A percentile compares a stretch with the other conserved stretches of the same genome.
These are phyloP conservation scores for Andrena bucephala DNA, from an alignment of 2,888 invertebrate species.

Conservation along the genomic window DNA sequence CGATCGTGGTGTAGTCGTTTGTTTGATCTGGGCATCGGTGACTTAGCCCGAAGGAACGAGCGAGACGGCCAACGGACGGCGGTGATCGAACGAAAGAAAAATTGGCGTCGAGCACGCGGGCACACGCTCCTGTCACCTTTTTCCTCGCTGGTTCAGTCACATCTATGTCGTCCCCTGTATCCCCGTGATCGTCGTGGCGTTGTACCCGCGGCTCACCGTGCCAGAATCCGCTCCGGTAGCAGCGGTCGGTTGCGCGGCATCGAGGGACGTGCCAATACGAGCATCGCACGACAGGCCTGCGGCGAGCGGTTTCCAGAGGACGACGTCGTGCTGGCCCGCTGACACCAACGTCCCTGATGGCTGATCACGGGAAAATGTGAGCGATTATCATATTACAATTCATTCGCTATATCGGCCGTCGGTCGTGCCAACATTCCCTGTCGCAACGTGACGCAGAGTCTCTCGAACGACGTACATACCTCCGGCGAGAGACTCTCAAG, in stretches of 20 bases:
- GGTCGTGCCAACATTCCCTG: not conserved
- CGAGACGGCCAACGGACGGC: slow-evolving; percentile 36
- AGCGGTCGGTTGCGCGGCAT: slow-evolving; percentile 6
- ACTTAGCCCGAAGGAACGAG: slow-evolving; percentile 16
- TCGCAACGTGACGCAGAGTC: not conserved
- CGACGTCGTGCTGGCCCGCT: slow-evolving; percentile 53
- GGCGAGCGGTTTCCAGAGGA: slow-evolving; percentile 45
- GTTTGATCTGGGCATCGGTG: slow-evolving; percentile 29
- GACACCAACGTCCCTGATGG: slow-evolving; percentile 69
- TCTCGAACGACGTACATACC: not conserved
- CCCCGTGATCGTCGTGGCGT: slow-evolving; percentile 62
- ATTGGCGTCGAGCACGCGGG: slow-evolving; percentile 61
- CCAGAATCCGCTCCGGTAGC: slow-evolving; percentile 32
- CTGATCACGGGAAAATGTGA: slow-evolving; percentile 79
- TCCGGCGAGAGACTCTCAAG: not conserved
- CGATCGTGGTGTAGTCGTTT: slow-evolving; percentile 40
- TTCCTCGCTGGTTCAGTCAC: slow-evolving; percentile 23
- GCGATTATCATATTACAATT: slow-evolving; percentile 51
- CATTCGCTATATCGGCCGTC: slow-evolving; percentile 13
- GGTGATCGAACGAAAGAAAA: slow-evolving; percentile 34
- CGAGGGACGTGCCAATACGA: slow-evolving; percentile 26
- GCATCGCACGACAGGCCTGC: slow-evolving; percentile 47
- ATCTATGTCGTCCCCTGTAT: slow-evolving; percentile 47
- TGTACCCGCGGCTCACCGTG: slow-evolving; percentile 26
- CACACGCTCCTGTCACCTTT: slow-evolving; percentile 47